Evolutionary conservation across 1,140 invertebrate genomes (phyloP).

Genomic region (Drosophila kurseongensis): DNA sequence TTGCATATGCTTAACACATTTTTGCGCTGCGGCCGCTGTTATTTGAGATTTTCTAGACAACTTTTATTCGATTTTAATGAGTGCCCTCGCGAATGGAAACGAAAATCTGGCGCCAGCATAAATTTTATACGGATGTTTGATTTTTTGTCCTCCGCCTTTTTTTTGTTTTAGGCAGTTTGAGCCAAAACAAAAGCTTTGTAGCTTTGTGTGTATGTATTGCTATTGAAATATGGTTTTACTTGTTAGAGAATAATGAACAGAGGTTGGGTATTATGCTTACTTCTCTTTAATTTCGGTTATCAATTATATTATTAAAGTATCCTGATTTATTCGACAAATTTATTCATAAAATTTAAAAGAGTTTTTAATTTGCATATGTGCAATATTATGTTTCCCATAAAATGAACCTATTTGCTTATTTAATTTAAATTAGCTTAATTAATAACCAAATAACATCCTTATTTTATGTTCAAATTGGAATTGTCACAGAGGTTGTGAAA

Average conservation of each 20-base stretch:
- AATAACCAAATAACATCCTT: no score
- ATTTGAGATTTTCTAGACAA: conserved; percentile 26
- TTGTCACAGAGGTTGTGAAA: no score
- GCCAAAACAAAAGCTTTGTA: conserved; percentile 20
- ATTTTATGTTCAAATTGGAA: no score
- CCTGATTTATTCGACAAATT: neutral
- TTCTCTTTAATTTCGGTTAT: conserved; percentile 2
- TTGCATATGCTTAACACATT: conserved; percentile 63
- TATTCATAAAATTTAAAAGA: neutral
- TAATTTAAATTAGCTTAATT: no score
- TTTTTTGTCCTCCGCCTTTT: conserved; percentile 21
- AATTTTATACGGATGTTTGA: conserved; percentile 43
- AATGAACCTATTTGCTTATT: neutral
- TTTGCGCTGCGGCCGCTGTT: conserved; percentile 21
- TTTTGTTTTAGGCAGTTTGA: conserved; percentile 26
- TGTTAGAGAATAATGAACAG: neutral
- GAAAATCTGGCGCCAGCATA: conserved; percentile 51
- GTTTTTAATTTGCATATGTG: no score
- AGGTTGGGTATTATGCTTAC: conserved; percentile 17
- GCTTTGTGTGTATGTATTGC: conserved; percentile 12
- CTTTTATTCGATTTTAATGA: conserved; percentile 54
- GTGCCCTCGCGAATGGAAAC: conserved; percentile 23
- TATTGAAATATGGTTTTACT: conserved; percentile 32
- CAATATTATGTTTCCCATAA: no score
- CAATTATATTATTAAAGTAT: conserved; percentile 9